These are phyloP conservation scores for Phrynosoma blainvillii DNA, from an alignment of 2,113 vertebrate genomes.

Conservation along the genomic window DNA sequence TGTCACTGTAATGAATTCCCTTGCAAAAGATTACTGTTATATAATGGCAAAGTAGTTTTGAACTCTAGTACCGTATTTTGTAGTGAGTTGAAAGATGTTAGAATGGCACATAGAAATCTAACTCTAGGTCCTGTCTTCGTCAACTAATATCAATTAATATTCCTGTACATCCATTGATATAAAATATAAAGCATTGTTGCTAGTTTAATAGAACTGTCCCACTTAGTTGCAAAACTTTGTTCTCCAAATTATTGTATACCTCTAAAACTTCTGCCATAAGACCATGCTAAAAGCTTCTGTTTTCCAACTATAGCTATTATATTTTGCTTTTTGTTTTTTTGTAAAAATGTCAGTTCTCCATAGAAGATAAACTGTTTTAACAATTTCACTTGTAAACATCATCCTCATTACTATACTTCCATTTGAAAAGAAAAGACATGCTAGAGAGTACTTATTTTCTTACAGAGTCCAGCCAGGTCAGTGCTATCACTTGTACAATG, in stretches of 20 bases:
- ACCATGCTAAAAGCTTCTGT: not conserved
- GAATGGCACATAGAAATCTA: too few species aligned
- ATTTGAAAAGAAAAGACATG: rapidly evolving
- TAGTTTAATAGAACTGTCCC: not conserved
- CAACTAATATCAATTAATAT: not conserved
- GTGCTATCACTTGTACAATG: conserved; percentile 96
- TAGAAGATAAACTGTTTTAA: not conserved
- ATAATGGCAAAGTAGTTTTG: too few species aligned
- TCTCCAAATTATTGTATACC: not conserved
- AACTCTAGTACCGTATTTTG: too few species aligned
- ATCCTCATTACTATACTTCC: not conserved
- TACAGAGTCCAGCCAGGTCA: conserved; percentile 92
- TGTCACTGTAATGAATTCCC: not conserved
- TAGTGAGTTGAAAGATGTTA: too few species aligned
- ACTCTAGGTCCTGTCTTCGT: too few species aligned
- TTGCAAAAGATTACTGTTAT: too few species aligned
- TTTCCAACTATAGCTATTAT: not conserved
- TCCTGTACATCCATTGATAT: not conserved
- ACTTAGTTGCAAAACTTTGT: not conserved
- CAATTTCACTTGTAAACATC: not conserved
- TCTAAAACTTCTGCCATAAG: too few species aligned
- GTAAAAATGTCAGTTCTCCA: not conserved
- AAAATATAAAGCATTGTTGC: not conserved
- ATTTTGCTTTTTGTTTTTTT: not conserved
- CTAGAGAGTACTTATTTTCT: conserved; percentile 17